Evolutionary conservation across 2,888 invertebrate species (phyloP), one percentile per base, ranked within the genome.

Genomic region (Chaetoderma sp.): DNA sequence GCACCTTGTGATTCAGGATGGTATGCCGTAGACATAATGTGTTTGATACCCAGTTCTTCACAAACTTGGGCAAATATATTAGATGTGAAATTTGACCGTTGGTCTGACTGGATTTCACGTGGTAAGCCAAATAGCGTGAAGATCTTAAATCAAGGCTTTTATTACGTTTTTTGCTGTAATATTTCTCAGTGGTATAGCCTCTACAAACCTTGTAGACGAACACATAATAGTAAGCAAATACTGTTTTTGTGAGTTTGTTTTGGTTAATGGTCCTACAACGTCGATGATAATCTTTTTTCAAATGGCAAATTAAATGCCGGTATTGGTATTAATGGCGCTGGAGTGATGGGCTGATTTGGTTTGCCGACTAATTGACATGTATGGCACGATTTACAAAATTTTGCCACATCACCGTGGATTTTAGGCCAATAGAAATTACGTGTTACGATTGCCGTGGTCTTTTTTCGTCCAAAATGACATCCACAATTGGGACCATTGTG

Each of bases 211-310:
- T 8, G 57, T 59, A 21, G 60, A 8, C 16, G 47, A 16, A 45
- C 27, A 21, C 65, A 60, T 65, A 30, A 65, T 65, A 36, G 65
- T 65, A 13, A 65, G 33, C n/a, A 60, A 25, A 36, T 44, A 60
- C 27, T 44, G 27, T 28, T 54, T 33, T 13, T 60, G 52, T 30
- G n/a, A n/a, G 21, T 45, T 63, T 18, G 57, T 45, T 21, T 44
- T 42, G 10, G 63, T 56, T 18, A 63, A 23, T 30, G 63, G 65
- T 30, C 65, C 60, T 27, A 65, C 65, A 28, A 27, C 30, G 30
- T 36, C 28, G 18, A 52, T 10, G 13, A 52, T n/a, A 28, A 63
- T 50, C 16, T 45, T 47, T 23, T n/a, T n/a, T 21, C 30, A 42
- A 63, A 63, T 18, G 59, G 63, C 21, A 59, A 36, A 50, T 18